phyloP scores from a whole-genome alignment of 2,888 invertebrate genomes.

The Bombylius major region DNA sequence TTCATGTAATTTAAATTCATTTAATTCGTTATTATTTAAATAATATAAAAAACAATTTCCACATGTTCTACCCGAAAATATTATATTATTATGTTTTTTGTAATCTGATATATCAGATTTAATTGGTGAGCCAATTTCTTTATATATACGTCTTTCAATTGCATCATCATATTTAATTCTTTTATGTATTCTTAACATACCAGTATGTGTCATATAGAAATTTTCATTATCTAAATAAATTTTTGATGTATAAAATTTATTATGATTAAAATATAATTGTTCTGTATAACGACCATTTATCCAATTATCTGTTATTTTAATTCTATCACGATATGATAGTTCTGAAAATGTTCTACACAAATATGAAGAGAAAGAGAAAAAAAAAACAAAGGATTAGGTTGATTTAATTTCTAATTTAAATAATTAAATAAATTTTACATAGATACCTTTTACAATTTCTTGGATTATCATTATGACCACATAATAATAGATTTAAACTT shows the following conservation, averaged over 20 bases:
- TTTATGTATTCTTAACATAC: conserved; percentile 26
- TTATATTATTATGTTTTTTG: conserved; percentile 23
- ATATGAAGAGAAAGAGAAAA: too few species aligned
- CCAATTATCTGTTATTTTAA: conserved; percentile 42
- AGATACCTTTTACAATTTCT: not conserved
- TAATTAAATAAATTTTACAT: not conserved
- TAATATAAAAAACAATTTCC: conserved; percentile 26
- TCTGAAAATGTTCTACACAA: conserved; percentile 23
- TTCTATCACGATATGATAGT: conserved; percentile 27
- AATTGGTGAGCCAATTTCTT: conserved; percentile 21
- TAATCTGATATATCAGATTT: conserved; percentile 28
- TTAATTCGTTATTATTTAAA: conserved; percentile 17
- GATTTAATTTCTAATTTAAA: too few species aligned
- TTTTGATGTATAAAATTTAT: conserved; percentile 41
- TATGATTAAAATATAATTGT: conserved; percentile 34
- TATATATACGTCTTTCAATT: conserved; percentile 25
- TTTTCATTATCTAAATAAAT: conserved; percentile 38
- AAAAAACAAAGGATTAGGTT: too few species aligned
- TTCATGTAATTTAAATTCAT: conserved; percentile 26
- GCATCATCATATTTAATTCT: conserved; percentile 24
- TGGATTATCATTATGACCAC: conserved; percentile 28
- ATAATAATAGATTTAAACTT: conserved; percentile 28
- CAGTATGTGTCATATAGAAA: conserved; percentile 43
- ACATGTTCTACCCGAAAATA: conserved; percentile 29
- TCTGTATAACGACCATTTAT: conserved; percentile 40